Conservation (phyloP, 2,113 vertebrate species). For the Xenopus tropicalis region DNA sequence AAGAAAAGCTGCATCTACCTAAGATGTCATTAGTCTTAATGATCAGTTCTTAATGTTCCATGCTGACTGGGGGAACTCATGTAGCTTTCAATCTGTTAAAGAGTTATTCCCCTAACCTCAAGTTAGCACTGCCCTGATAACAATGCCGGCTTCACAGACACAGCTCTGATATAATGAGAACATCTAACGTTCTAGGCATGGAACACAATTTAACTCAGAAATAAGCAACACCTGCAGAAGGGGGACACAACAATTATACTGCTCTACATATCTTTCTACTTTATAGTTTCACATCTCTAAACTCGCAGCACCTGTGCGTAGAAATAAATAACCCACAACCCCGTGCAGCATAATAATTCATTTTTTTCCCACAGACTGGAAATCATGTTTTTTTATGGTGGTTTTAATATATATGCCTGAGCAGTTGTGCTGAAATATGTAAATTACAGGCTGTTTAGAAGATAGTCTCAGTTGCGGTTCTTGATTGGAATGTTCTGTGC, state of each 20-base stretch:
- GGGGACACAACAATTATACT: background rate
- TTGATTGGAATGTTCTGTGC: constrained; percentile 6
- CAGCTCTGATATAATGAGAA: too few relatives aligned
- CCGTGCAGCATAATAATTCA: background rate
- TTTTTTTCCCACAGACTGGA: background rate
- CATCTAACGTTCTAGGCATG: too few relatives aligned
- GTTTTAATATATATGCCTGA: constrained; percentile 22
- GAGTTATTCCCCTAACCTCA: too few relatives aligned
- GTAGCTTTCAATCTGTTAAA: too few relatives aligned
- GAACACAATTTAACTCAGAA: background rate
- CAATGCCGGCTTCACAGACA: too few relatives aligned
- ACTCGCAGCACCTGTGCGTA: constrained; percentile 22
- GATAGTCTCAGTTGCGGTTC: background rate
- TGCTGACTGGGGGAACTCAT: too few relatives aligned
- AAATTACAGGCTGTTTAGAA: constrained; percentile 7
- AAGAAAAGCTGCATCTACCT: too few relatives aligned
- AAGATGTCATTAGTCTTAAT: too few relatives aligned
- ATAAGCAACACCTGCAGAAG: constrained; percentile 26
- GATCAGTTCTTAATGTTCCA: too few relatives aligned
- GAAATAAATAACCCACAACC: background rate
- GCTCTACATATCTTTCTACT: constrained; percentile 10
- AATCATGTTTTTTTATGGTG: constrained; percentile 11
- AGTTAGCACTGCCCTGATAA: too few relatives aligned
- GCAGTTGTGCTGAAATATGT: background rate
- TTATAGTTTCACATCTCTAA: constrained; percentile 30